Conservation (phyloP, 2,888 invertebrate species). For the Aspidiotus rigidus region DNA sequence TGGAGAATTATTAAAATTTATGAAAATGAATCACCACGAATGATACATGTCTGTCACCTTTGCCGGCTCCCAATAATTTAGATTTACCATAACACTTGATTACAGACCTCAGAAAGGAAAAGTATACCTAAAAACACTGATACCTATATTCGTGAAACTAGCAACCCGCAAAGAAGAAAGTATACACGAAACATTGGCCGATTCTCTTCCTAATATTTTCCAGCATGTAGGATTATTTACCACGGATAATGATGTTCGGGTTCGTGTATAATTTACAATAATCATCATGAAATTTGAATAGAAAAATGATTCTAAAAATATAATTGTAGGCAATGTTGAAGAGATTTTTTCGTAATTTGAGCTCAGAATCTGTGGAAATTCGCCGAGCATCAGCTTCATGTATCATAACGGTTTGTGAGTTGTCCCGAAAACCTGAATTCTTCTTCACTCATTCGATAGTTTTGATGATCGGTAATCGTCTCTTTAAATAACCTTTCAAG, state of each 20-base stretch:
- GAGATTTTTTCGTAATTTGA: constrained; percentile 57
- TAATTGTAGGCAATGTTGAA: constrained; percentile 52
- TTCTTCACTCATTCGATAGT: constrained; percentile 52
- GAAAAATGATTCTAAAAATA: background rate
- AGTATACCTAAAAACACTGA: constrained; percentile 63
- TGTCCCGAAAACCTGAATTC: constrained; percentile 60
- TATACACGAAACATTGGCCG: constrained; percentile 58
- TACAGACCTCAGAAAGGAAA: constrained; percentile 64
- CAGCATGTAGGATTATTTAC: constrained; percentile 59
- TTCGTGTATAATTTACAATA: constrained; percentile 39
- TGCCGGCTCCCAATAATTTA: constrained; percentile 1
- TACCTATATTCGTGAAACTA: constrained; percentile 64
- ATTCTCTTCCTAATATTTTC: constrained; percentile 56
- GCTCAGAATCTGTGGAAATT: constrained; percentile 54
- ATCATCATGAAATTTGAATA: background rate
- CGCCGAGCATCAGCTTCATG: constrained; percentile 73
- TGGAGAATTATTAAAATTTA: too few relatives aligned
- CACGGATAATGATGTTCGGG: constrained; percentile 61
- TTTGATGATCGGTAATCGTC: constrained; percentile 23
- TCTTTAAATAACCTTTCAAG: background rate
- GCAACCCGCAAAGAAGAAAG: constrained; percentile 61
- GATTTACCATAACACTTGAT: constrained; percentile 17
- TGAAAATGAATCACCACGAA: too few relatives aligned
- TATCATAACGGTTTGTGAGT: constrained; percentile 67
- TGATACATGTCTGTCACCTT: background rate